Evolutionary conservation across 2,797 vertebrate species (phyloP).

Genomic region (Podarcis siculus): DNA sequence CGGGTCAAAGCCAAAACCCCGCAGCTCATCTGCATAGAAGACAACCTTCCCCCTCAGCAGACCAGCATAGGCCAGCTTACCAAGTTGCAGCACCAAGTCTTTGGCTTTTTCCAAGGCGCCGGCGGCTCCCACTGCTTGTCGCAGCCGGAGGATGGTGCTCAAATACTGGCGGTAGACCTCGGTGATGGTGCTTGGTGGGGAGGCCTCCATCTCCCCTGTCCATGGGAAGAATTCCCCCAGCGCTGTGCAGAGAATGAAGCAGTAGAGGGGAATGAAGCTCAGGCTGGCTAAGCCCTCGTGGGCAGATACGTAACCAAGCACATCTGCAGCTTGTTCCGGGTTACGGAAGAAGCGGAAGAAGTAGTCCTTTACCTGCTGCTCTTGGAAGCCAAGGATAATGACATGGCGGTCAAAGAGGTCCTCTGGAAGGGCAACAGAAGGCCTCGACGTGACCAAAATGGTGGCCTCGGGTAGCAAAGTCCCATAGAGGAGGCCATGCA

Average conservation of each 20-base stretch:
- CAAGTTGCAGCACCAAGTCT: slow-evolving; percentile 66
- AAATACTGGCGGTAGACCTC: slow-evolving; percentile 78
- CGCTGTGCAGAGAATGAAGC: slow-evolving; percentile 78
- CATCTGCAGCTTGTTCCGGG: slow-evolving; percentile 54
- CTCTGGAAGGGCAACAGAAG: slow-evolving; percentile 67
- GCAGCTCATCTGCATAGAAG: slow-evolving; percentile 67
- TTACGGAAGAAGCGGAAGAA: slow-evolving; percentile 74
- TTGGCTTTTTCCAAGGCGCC: slow-evolving; percentile 46
- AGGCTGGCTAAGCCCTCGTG: slow-evolving; percentile 76
- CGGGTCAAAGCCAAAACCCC: slow-evolving; percentile 62
- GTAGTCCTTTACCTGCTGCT: slow-evolving; percentile 76
- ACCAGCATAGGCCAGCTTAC: slow-evolving; percentile 73
- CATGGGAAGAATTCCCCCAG: slow-evolving; percentile 73
- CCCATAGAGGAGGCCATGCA: slow-evolving; percentile 72
- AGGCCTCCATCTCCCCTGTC: slow-evolving; percentile 43
- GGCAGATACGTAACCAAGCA: slow-evolving; percentile 70
- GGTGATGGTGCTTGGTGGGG: slow-evolving; percentile 75
- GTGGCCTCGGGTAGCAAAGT: slow-evolving; percentile 72
- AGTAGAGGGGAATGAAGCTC: slow-evolving; percentile 80
- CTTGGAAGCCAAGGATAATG: slow-evolving; percentile 75
- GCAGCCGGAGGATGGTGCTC: slow-evolving; percentile 66
- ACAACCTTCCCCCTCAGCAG: slow-evolving; percentile 73
- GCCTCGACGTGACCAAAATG: slow-evolving; percentile 75
- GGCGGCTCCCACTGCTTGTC: background rate
- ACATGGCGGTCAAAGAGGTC: slow-evolving; percentile 74